Percentiles rank a stretch among this genome's conserved stretches.
These are phyloP conservation scores for Dolichallabes microphthalmus DNA, from an alignment of 2,113 vertebrate species.

Conservation along the genomic window DNA sequence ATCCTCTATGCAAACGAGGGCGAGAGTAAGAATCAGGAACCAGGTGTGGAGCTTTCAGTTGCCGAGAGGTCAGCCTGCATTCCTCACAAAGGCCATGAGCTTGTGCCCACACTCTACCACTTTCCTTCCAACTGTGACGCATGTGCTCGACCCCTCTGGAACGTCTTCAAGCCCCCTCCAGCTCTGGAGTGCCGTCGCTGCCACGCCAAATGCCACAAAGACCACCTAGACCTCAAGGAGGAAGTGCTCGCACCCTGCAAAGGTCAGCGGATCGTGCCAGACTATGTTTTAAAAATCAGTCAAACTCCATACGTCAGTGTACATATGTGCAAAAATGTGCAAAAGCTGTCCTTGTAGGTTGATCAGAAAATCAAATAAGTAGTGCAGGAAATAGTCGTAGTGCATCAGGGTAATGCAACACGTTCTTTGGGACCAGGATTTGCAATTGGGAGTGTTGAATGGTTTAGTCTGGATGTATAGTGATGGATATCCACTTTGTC, in stretches of 20 bases:
- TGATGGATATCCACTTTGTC: neutral
- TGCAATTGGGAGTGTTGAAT: too few relatives aligned
- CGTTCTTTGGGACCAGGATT: neutral
- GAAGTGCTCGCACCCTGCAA: conserved; percentile 91
- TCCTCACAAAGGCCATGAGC: conserved; percentile 94
- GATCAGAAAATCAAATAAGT: neutral
- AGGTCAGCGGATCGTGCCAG: conserved; percentile 69
- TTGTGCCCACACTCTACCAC: conserved; percentile 94
- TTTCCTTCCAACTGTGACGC: conserved; percentile 95
- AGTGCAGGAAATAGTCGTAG: neutral
- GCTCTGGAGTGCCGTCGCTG: conserved; percentile 94
- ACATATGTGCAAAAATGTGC: neutral
- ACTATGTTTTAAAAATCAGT: neutral
- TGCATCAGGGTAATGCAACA: too few relatives aligned
- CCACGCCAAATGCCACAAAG: conserved; percentile 94
- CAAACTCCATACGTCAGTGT: neutral
- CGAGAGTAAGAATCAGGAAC: conserved; percentile 90
- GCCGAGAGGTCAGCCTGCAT: conserved; percentile 86
- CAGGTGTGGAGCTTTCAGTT: conserved; percentile 72
- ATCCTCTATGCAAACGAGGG: conserved; percentile 96
- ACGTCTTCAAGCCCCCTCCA: conserved; percentile 93
- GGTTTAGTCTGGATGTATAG: neutral
- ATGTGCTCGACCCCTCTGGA: conserved; percentile 89
- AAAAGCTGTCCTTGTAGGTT: neutral
- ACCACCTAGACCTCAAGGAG: conserved; percentile 93